phyloP scores from a whole-genome alignment of 1,140 invertebrate species.

The Planococcus citri region DNA sequence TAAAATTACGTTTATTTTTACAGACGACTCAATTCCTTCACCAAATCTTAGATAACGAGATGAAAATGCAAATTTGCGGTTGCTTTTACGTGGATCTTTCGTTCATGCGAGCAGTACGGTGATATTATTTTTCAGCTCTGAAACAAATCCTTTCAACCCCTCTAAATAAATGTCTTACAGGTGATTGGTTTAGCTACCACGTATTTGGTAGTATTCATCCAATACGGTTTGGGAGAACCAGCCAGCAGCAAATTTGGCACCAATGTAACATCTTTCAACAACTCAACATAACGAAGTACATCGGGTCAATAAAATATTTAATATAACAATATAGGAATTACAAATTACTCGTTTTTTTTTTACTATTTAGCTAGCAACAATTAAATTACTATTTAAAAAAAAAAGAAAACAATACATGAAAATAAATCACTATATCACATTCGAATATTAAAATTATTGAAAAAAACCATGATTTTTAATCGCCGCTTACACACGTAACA shows the following conservation, averaged over 20 bases:
- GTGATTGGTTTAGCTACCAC: background rate
- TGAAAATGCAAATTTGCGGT: constrained; percentile 9
- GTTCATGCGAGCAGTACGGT: background rate
- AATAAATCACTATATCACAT: constrained; percentile 13
- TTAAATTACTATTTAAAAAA: constrained; percentile 1
- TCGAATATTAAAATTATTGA: constrained; percentile 3
- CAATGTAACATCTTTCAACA: background rate
- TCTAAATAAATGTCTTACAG: background rate
- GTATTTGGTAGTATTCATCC: constrained; percentile 5
- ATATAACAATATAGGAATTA: constrained; percentile 17
- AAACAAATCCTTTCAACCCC: background rate
- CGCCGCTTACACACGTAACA: too few species aligned
- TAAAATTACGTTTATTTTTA: background rate
- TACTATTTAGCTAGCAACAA: constrained; percentile 15
- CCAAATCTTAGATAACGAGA: background rate
- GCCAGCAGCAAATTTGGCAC: background rate
- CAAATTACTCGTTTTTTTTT: background rate
- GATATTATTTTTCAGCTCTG: background rate
- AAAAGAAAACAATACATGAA: background rate
- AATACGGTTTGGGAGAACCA: constrained; percentile 3
- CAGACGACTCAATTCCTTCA: background rate
- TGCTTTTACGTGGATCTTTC: background rate
- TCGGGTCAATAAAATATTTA: constrained; percentile 13
- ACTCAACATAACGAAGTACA: background rate
- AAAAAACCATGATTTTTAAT: background rate